phyloP scores from a whole-genome alignment of 2,888 invertebrate genomes.

The Cheilosia variabilis region DNA sequence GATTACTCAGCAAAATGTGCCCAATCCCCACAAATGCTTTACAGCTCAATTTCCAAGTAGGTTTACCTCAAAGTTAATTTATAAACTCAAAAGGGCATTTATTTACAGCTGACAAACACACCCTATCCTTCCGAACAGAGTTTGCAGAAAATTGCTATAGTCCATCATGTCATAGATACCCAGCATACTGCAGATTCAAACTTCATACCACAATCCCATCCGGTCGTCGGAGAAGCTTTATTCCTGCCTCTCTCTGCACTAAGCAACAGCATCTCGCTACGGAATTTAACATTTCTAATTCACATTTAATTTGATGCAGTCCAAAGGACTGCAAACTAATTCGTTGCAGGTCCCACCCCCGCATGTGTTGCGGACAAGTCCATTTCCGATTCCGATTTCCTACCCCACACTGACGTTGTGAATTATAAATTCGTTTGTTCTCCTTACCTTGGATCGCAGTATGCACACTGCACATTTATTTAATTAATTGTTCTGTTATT shows the following conservation, averaged over 20 bases:
- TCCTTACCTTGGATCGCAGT: constrained; percentile 41
- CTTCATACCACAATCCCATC: constrained; percentile 9
- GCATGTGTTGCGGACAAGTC: constrained; percentile 4
- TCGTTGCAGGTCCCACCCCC: neutral
- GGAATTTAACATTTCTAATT: constrained; percentile 44
- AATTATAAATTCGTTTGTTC: constrained; percentile 50
- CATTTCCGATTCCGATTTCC: constrained; percentile 14
- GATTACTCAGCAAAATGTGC: neutral
- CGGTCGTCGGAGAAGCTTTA: constrained; percentile 8
- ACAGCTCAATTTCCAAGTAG: neutral
- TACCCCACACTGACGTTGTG: neutral
- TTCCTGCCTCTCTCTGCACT: neutral
- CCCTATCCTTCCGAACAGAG: neutral
- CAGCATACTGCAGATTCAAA: constrained; percentile 1
- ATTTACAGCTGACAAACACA: constrained; percentile 8
- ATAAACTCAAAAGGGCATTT: neutral
- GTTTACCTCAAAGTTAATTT: neutral
- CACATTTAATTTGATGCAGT: constrained; percentile 59
- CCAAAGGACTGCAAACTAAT: constrained; percentile 48
- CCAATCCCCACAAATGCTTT: neutral
- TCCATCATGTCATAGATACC: neutral
- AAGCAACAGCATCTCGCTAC: neutral
- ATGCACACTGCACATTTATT: constrained; percentile 62
- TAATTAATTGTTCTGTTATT: constrained; percentile 53
- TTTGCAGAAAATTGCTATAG: neutral